These are phyloP conservation scores for Ophion ventricosus DNA, from an alignment of 2,888 invertebrate species.

Conservation along the genomic window DNA sequence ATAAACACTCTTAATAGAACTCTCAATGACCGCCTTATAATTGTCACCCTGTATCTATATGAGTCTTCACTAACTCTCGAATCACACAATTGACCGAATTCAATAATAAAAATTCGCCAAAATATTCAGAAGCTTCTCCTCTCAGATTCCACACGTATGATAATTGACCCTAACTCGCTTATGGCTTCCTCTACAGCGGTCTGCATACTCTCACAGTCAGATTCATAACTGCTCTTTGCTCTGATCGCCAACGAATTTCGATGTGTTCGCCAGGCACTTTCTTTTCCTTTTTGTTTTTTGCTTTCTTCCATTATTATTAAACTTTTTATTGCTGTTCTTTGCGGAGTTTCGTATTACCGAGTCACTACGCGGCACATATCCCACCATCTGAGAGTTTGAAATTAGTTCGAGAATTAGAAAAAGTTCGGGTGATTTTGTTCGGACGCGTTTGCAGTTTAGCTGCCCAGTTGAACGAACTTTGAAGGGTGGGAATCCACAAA, in stretches of 20 bases:
- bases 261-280: neutral
- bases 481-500: neutral
- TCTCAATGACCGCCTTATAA: no score
- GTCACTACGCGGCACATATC: neutral
- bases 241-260: neutral
- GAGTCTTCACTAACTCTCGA: neutral
- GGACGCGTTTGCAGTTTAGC: neutral
- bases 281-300: neutral
- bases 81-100: neutral
- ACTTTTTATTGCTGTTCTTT: neutral
- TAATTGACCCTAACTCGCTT: neutral
- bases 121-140: neutral
- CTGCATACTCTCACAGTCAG: neutral
- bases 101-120: neutral
- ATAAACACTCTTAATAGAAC: no score
- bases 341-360: conserved; percentile 25
- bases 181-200: neutral
- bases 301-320: neutral
- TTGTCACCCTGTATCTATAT: no score
- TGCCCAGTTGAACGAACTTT: neutral
- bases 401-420: conserved; percentile 36
- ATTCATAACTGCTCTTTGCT: neutral
- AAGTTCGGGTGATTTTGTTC: conserved; percentile 22
- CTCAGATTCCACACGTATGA: neutral
- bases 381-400: conserved; percentile 5